These are phyloP conservation scores for Geotrypetes seraphini DNA, from an alignment of 2,797 vertebrate genomes.

Conservation along the genomic window DNA sequence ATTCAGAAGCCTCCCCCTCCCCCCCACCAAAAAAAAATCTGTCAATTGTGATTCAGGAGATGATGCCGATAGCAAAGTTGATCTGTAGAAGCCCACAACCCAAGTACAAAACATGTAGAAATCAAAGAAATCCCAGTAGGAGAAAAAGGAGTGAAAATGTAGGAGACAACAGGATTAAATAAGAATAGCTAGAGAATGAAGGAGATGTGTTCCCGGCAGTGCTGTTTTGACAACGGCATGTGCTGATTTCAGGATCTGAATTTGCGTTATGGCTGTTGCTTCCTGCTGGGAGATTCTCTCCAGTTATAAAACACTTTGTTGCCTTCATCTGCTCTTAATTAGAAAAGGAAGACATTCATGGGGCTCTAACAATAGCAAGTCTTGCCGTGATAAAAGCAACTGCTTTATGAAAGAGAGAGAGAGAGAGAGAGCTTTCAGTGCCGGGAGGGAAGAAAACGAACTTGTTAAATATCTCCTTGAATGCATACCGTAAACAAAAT, in stretches of 20 bases:
- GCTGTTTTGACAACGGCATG: not conserved
- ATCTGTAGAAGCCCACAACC: too few relatives aligned
- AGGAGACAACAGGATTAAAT: not conserved
- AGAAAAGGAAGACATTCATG: constrained; percentile 15
- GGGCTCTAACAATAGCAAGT: not conserved
- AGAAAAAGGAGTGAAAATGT: not conserved
- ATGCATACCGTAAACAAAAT: too few relatives aligned
- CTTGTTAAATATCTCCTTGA: too few relatives aligned
- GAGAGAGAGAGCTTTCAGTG: not conserved
- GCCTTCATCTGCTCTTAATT: constrained; percentile 28
- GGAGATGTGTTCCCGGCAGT: not conserved
- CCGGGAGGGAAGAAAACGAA: too few relatives aligned
- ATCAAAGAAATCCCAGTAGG: too few relatives aligned
- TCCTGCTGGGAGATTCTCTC: constrained; percentile 21
- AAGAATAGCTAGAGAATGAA: too few relatives aligned
- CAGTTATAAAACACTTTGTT: constrained; percentile 19
- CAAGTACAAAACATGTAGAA: too few relatives aligned
- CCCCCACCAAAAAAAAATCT: too few relatives aligned
- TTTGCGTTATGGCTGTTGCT: constrained; percentile 5
- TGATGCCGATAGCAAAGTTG: too few relatives aligned
- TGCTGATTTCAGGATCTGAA: constrained; percentile 4
- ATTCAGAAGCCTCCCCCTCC: too few relatives aligned
- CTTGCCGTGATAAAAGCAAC: too few relatives aligned
- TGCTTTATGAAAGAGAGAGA: not conserved
- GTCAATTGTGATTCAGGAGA: too few relatives aligned